These are phyloP conservation scores for Antechinus flavipes DNA, from an alignment of 2,113 vertebrate genomes.

Conservation along the genomic window DNA sequence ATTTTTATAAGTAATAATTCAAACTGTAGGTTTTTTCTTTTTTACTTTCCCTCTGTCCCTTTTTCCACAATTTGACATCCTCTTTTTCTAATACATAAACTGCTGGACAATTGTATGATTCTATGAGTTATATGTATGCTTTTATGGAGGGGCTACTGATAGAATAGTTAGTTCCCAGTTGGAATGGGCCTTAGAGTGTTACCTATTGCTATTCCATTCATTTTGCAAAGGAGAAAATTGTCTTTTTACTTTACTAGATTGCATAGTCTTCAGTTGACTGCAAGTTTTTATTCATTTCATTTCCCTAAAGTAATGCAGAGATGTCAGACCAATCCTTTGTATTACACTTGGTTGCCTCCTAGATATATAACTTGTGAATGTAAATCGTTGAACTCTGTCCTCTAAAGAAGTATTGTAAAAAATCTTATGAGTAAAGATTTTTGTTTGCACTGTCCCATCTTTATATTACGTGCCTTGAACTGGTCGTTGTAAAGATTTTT, in stretches of 20 bases:
- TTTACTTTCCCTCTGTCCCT: too few relatives aligned
- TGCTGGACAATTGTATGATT: too few relatives aligned
- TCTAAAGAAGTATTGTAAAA: slow-evolving; percentile 89
- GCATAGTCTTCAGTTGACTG: slow-evolving; percentile 53
- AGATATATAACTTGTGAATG: slow-evolving; percentile 89
- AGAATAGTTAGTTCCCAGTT: too few relatives aligned
- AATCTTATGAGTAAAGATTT: slow-evolving; percentile 86
- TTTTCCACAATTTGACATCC: too few relatives aligned
- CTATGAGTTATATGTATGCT: too few relatives aligned
- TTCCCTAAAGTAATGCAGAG: slow-evolving; percentile 85
- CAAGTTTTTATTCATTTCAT: slow-evolving; percentile 74
- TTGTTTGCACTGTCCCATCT: slow-evolving; percentile 77
- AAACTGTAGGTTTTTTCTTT: too few relatives aligned
- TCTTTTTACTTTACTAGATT: slow-evolving; percentile 64
- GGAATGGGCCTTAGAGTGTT: too few relatives aligned
- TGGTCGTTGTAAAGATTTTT: slow-evolving; percentile 18
- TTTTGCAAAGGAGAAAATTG: too few relatives aligned
- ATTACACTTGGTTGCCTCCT: slow-evolving; percentile 90
- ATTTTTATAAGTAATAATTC: too few relatives aligned
- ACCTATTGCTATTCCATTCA: too few relatives aligned
- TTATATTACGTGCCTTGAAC: slow-evolving; percentile 54
- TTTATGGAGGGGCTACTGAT: too few relatives aligned
- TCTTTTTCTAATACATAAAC: too few relatives aligned
- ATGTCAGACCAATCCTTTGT: slow-evolving; percentile 89
- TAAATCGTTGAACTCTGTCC: slow-evolving; percentile 88